phyloP scores from a whole-genome alignment of 2,113 vertebrate genomes.

The Danionella cerebrum region DNA sequence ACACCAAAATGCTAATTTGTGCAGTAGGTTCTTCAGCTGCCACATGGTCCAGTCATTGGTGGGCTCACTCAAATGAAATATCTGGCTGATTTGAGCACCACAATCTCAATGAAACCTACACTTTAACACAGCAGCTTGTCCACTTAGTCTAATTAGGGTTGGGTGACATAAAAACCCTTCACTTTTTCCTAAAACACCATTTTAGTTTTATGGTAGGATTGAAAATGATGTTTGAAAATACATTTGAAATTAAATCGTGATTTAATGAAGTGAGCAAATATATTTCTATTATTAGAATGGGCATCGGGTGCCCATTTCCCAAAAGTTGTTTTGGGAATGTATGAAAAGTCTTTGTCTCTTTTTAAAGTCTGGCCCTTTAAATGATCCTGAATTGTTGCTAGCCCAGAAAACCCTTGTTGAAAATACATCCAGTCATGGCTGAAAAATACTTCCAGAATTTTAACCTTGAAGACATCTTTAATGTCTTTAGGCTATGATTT shows the following conservation, averaged over 20 bases:
- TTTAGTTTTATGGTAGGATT: background rate
- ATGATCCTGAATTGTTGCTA: too few relatives aligned
- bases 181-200: background rate
- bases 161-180: background rate
- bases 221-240: background rate
- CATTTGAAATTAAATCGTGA: background rate
- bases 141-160: conserved; percentile 38
- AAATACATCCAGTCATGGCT: too few relatives aligned
- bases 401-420: too few relatives aligned
- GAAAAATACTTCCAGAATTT: too few relatives aligned
- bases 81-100: background rate
- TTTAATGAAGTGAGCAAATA: background rate
- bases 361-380: too few relatives aligned
- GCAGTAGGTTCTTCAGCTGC: conserved; percentile 1
- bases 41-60: background rate
- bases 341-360: too few relatives aligned
- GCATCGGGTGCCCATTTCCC: too few relatives aligned
- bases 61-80: conserved; percentile 28
- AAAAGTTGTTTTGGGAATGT: too few relatives aligned
- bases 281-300: background rate
- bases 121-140: conserved; percentile 37
- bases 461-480: too few relatives aligned
- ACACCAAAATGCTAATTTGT: conserved; percentile 17
- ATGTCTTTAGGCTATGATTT: too few relatives aligned
- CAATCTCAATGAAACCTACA: conserved; percentile 4